Percentiles rank a stretch among this genome's conserved stretches.
Evolutionary conservation across 1,140 invertebrate genomes (phyloP).

Genomic region (Zaprionus vittiger): DNA sequence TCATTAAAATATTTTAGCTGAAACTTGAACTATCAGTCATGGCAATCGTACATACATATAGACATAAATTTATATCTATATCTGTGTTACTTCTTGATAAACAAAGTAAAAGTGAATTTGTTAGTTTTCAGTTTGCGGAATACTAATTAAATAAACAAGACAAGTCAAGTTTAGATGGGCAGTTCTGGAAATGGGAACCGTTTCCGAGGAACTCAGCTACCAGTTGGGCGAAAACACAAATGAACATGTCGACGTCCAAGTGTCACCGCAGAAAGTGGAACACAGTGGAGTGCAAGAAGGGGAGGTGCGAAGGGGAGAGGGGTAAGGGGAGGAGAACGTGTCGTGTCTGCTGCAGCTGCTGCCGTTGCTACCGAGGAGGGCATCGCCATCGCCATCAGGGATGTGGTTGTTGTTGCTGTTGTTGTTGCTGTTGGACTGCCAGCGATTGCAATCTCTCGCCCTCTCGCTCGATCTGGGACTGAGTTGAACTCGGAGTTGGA

Average conservation of each 20-base stretch:
- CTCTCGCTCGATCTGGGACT: constrained; percentile 27
- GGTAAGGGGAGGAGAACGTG: constrained; percentile 36
- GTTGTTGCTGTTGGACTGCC: constrained; percentile 23
- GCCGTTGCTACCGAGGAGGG: constrained; percentile 24
- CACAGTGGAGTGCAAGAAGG: neutral
- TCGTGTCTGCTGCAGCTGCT: constrained; percentile 53
- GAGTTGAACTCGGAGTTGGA: neutral
- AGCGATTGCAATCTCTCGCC: constrained; percentile 72
- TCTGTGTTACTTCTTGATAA: no score
- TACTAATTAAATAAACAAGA: constrained; percentile 1
- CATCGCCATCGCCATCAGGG: constrained; percentile 37
- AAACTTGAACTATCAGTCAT: no score
- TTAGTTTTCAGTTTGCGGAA: neutral
- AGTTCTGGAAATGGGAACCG: neutral
- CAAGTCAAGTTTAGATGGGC: neutral
- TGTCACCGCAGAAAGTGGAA: constrained; percentile 49
- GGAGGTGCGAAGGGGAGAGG: neutral
- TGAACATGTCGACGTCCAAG: constrained; percentile 77
- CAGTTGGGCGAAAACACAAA: constrained; percentile 36
- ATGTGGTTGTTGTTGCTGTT: constrained; percentile 1
- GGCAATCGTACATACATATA: no score
- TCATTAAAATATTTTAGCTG: no score
- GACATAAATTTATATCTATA: no score
- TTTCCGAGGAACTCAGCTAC: neutral
- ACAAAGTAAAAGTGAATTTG: no score